These are phyloP conservation scores for Seladonia tumulorum DNA, from an alignment of 2,888 invertebrate species.

Conservation along the genomic window DNA sequence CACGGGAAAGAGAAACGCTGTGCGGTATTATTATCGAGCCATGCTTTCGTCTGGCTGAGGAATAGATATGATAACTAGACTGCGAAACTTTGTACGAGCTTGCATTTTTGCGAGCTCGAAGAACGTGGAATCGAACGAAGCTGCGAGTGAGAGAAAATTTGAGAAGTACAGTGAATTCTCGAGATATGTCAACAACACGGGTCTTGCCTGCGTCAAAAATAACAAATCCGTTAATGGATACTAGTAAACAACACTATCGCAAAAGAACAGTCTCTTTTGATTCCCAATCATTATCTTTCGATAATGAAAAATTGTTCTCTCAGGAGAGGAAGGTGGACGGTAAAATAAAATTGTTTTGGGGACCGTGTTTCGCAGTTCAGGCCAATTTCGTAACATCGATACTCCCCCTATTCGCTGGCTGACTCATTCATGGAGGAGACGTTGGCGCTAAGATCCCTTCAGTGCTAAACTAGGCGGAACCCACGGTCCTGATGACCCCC, in stretches of 20 bases:
- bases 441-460: background rate
- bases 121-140: background rate
- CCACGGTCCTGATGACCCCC: background rate
- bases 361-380: background rate
- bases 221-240: background rate
- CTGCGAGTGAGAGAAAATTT: background rate
- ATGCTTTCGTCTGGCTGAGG: background rate
- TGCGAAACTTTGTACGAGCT: background rate
- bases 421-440: constrained; percentile 2
- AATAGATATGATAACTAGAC: too few species aligned
- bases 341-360: background rate
- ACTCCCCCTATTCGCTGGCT: background rate
- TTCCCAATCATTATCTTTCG: background rate
- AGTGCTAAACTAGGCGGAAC: background rate
- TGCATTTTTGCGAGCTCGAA: background rate
- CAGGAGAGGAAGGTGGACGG: background rate
- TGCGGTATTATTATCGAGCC: background rate
- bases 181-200: too few species aligned
- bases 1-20: background rate
- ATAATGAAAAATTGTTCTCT: background rate
- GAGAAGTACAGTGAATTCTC: too few species aligned
- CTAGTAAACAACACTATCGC: too few species aligned
- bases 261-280: background rate
- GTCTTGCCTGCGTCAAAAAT: too few species aligned
- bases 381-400: background rate